Conservation (phyloP, 2,113 vertebrate species). For the Ancistrus triradiatus region DNA sequence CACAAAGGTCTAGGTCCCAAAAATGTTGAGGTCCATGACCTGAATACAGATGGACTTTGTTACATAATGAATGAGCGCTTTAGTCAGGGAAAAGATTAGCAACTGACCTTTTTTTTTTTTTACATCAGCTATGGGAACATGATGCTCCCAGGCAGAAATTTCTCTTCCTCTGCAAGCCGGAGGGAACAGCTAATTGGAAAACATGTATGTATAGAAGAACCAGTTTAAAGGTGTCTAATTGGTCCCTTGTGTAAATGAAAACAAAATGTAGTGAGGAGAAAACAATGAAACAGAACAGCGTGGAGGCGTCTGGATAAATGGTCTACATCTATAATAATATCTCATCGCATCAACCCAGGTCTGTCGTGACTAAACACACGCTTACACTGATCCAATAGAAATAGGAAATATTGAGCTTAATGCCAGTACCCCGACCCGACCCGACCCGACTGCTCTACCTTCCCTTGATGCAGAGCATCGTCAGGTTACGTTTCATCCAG, state of each 20-base stretch:
- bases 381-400: no score
- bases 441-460: no score
- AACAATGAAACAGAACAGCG: conserved; percentile 12
- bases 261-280: not conserved
- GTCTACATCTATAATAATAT: no score
- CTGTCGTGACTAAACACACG: no score
- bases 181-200: conserved; percentile 30
- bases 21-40: conserved; percentile 61
- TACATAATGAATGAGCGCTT: conserved; percentile 75
- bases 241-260: conserved; percentile 23
- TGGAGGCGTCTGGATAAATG: no score
- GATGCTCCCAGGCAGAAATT: conserved; percentile 53
- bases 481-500: conserved; percentile 13
- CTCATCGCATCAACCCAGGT: no score
- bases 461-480: no score
- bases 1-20: no score
- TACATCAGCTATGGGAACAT: conserved; percentile 65
- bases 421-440: no score
- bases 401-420: no score
- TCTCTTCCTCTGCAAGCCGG: conserved; percentile 22
- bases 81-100: conserved; percentile 71
- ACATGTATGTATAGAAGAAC: conserved; percentile 5
- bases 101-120: conserved; percentile 65
- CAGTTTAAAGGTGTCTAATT: conserved; percentile 22
- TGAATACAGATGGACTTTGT: conserved; percentile 72